These are phyloP conservation scores for Lottia scabra DNA, from an alignment of 2,888 invertebrate species.

Conservation along the genomic window DNA sequence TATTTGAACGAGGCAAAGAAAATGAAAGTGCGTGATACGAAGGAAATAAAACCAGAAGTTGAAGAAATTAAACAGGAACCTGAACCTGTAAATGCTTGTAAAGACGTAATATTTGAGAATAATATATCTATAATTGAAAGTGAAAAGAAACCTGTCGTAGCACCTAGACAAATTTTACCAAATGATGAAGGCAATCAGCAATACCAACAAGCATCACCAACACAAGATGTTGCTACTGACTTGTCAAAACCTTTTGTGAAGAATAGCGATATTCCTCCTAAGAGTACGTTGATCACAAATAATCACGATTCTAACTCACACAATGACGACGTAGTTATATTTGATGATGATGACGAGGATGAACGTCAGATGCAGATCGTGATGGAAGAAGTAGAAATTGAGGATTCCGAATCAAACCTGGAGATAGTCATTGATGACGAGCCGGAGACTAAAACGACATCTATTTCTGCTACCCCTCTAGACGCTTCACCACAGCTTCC, in stretches of 20 bases:
- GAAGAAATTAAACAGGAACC: neutral
- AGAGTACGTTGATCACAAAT: neutral
- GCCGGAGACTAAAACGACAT: neutral
- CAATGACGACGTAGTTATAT: neutral
- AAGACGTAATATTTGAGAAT: neutral
- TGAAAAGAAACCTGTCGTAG: neutral
- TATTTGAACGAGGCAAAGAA: conserved; percentile 51
- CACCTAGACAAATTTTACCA: neutral
- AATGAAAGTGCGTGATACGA: conserved; percentile 16
- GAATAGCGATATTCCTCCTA: neutral
- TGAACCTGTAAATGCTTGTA: neutral
- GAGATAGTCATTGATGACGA: neutral
- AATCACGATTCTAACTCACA: neutral
- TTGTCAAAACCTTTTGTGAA: neutral
- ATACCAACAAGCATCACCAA: neutral
- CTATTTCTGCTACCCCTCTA: neutral
- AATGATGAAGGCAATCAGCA: neutral
- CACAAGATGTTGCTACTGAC: neutral
- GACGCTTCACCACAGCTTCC: neutral
- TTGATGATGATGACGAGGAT: neutral
- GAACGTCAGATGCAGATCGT: neutral
- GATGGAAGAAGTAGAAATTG: neutral
- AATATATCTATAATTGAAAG: neutral
- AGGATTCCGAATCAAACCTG: neutral
- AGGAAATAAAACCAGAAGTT: neutral